A percentile compares a stretch with the other conserved stretches of the same genome.
These are phyloP conservation scores for Apogon talboti DNA, from an alignment of 2,797 vertebrate genomes.

Conservation along the genomic window DNA sequence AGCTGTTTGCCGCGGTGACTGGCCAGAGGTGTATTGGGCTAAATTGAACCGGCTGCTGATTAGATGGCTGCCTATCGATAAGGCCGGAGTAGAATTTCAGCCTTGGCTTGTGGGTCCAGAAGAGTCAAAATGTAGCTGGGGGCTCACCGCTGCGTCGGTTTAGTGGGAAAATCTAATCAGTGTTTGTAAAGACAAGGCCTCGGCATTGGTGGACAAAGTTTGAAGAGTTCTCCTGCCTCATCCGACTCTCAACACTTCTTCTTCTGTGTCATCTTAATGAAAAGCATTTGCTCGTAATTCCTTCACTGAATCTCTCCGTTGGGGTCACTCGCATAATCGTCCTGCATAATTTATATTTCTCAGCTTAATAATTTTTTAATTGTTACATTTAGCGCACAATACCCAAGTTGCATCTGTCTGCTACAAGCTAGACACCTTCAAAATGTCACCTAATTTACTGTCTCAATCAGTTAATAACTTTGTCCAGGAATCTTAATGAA, in stretches of 20 bases:
- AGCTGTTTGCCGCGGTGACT: constrained; percentile 73
- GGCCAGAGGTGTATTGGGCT: constrained; percentile 70
- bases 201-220: constrained; percentile 1
- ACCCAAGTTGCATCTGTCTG: background rate
- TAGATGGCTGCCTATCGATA: constrained; percentile 74
- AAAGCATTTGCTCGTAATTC: constrained; percentile 32
- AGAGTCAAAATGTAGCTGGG: constrained; percentile 35
- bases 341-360: constrained; percentile 22
- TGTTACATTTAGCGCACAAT: background rate
- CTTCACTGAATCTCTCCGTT: constrained; percentile 7
- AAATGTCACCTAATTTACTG: too few species aligned
- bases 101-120: constrained; percentile 22
- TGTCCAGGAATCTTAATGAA: too few species aligned
- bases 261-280: constrained; percentile 12
- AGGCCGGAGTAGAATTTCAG: constrained; percentile 60
- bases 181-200: constrained; percentile 6
- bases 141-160: constrained; percentile 8
- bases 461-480: too few species aligned
- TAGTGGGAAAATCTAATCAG: constrained; percentile 29
- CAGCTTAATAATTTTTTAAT: too few species aligned
- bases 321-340: constrained; percentile 16
- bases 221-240: background rate
- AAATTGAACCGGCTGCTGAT: constrained; percentile 76
- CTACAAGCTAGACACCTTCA: background rate
- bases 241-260: background rate